phyloP scores from a whole-genome alignment of 92 coral and sea anemone species.

The Palythoa grandiflora region DNA sequence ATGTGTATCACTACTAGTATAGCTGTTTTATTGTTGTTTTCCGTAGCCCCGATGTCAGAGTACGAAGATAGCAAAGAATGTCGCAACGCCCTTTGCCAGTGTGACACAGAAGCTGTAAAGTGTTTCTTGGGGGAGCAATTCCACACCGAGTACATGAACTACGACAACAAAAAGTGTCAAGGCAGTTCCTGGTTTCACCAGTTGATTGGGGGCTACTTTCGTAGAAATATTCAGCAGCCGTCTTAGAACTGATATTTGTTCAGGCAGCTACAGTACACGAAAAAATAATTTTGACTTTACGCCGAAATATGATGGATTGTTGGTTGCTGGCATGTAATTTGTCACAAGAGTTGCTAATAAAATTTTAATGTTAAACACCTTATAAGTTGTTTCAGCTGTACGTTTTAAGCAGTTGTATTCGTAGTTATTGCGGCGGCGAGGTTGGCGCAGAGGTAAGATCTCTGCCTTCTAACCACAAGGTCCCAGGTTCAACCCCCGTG shows the following conservation, averaged over 20 bases:
- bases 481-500: too few relatives aligned
- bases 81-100: conserved; percentile 24
- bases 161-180: conserved; percentile 15
- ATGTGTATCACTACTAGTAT: too few relatives aligned
- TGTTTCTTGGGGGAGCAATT: conserved; percentile 23
- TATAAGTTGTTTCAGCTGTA: too few relatives aligned
- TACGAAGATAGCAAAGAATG: not conserved
- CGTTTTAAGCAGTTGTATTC: too few relatives aligned
- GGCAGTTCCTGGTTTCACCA: not conserved
- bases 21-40: not conserved
- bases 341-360: too few relatives aligned
- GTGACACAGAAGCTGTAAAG: conserved; percentile 34
- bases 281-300: too few relatives aligned
- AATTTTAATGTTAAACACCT: too few relatives aligned
- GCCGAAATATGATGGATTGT: too few relatives aligned
- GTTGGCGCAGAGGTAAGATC: too few relatives aligned
- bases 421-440: too few relatives aligned
- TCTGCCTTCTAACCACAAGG: too few relatives aligned
- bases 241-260: not conserved
- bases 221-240: not conserved
- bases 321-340: too few relatives aligned
- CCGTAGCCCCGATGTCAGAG: conserved; percentile 16
- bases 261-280: not conserved
- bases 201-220: not conserved
- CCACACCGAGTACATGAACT: conserved; percentile 7